These are phyloP conservation scores for Zhuqinia jingwanae DNA, from an alignment of 2,888 invertebrate species.

Conservation along the genomic window DNA sequence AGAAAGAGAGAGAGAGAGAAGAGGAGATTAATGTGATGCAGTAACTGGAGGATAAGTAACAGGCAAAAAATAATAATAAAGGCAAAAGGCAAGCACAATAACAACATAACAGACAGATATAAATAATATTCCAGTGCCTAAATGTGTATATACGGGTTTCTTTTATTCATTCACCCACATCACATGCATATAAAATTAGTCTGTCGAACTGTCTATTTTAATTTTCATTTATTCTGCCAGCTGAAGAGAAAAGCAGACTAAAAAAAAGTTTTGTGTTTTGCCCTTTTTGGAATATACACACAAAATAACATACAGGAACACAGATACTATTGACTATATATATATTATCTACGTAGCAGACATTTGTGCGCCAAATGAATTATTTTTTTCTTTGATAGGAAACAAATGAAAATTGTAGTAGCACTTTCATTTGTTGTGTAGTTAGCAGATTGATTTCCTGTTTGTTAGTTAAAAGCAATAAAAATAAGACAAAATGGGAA, in stretches of 20 bases:
- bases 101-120: background rate
- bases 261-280: too few relatives aligned
- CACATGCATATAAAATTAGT: background rate
- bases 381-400: background rate
- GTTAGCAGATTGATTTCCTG: background rate
- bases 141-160: background rate
- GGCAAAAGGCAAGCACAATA: background rate
- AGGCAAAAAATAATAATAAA: background rate
- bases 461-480: background rate
- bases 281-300: too few relatives aligned
- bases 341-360: too few relatives aligned
- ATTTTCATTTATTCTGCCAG: background rate
- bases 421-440: too few relatives aligned
- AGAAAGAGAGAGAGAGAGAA: background rate
- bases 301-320: too few relatives aligned
- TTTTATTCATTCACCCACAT: background rate
- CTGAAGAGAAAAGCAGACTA: background rate
- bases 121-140: background rate
- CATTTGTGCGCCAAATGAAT: background rate
- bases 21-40: conserved; percentile 50
- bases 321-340: too few relatives aligned
- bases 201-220: background rate
- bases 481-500: too few relatives aligned
- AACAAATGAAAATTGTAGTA: background rate
- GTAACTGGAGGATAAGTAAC: conserved; percentile 20